Base-by-base conservation (phyloP, 2,113 vertebrate species). In the Pipra filicauda region DNA sequence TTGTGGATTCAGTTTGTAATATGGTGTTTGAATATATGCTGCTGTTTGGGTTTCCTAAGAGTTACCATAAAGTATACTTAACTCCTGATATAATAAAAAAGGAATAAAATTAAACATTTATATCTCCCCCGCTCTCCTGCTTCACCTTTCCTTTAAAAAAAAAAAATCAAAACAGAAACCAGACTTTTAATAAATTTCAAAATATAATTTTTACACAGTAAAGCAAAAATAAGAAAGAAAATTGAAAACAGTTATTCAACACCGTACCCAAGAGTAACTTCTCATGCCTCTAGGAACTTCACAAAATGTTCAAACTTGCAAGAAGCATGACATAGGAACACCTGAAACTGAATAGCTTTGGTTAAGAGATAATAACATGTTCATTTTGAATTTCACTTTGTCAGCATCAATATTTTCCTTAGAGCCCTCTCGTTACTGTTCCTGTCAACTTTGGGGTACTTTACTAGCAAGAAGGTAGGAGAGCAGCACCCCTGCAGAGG, bases 401-500 rank as follows among this genome's bases (percentile, higher is more conserved):
- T 12, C 64, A 52, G 18, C n/a, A 58, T 55, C 49, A 35, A 39
- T 43, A n/a, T 79, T 93, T 89, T 62, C 58, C 69, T 71, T 11
- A 35, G 37, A 70, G 41, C 41, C 43, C 5, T 48, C 61, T 89
- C 2, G 0, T 41, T 39, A 7, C 35, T 18, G 2, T 11, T 93
- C 12, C 59, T 64, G 39, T 64, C 16, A 7, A 10, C 27, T 67
- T 28, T 52, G 33, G 61, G 69, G 23, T 31, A 43, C 73, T 82
- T 65, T 17, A 48, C 7, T 35, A 65, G 43, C 23, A 27, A 0
- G 21, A 66, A 88, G 65, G 39, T 73, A 93, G 76, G 65, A 78
- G 59, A 74, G 62, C 28, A 89, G 72, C 87, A 51, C 35, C 92
- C 95, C 78, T 93, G 91, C 76, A 72, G 87, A 85, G 78, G 78